Base-by-base conservation (phyloP, 2,888 invertebrate genomes). In the Amblyjoppa proteus region DNA sequence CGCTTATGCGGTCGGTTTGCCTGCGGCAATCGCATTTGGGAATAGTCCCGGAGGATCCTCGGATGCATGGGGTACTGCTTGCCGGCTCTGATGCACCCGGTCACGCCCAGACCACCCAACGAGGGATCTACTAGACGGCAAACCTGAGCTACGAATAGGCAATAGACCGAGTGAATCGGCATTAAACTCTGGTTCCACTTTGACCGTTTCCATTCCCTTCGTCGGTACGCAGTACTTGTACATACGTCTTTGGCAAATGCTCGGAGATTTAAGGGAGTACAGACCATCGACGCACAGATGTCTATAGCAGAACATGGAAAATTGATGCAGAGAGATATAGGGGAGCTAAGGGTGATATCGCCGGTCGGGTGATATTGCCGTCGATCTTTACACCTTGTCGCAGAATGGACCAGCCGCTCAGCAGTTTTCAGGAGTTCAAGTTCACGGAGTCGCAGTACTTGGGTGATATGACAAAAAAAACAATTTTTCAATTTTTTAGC, bases 1-100 rank as follows among this genome's bases (percentile, higher is more conserved):
- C 85, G 83, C 86, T 87, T 88, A 81, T 71, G 87, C 87, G 87
- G 88, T 88, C 79, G 88, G 88, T 87, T 88, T 69, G 83, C 83
- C 80, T 61, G 81, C 80, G 85, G 87, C 88, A 88, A 88, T 88
- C 75, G 88, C 86, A 87, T 87, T 87, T 87, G 73, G 84, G 84
- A 86, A 87, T 86, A 86, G 79, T 64, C 31, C 81, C 31, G 61
- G 28, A 16, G 61, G 31, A 76, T 80, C 71, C 83, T 80, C 38
- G 58, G 71, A 76, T 80, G 76, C 83, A 71, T 78, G 69, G 58
- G 53, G 56, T 11, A 76, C 61, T 38, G 81, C 75, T 68, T 38
- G 66, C 69, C 20, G 56, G 64, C 70, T 77, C 38, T 9, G 51
- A 51, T 7, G 51, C 76, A 20, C 49, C 51, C 78, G 82, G 82